Evolutionary conservation across 2,113 vertebrate species (phyloP).

Genomic region (Scytalopus superciliaris): DNA sequence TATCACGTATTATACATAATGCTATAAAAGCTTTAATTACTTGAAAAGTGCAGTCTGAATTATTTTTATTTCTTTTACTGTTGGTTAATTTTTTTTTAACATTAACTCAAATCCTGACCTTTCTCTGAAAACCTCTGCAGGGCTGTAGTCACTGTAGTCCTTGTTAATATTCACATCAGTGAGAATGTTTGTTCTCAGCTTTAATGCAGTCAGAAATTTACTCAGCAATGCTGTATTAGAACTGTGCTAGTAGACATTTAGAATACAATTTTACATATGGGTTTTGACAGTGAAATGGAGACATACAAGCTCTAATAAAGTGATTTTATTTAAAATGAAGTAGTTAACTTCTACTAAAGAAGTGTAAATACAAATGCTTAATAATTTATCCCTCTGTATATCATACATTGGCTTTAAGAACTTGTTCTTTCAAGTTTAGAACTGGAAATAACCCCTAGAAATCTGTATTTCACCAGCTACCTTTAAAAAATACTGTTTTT

Average conservation of each 20-base stretch:
- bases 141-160: not conserved
- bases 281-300: not conserved
- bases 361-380: not conserved
- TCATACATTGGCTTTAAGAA: not conserved
- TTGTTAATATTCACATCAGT: not conserved
- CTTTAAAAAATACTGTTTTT: not conserved
- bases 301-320: not conserved
- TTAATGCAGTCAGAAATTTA: not conserved
- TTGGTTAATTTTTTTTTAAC: not conserved
- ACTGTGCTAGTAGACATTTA: not conserved
- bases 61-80: not conserved
- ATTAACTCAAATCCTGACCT: not conserved
- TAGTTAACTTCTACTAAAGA: not conserved
- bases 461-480: not conserved
- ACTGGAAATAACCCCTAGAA: not conserved
- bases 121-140: not conserved
- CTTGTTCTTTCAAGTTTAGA: not conserved
- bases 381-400: not conserved
- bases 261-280: not conserved
- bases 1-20: not conserved
- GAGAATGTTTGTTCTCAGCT: not conserved
- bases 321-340: not conserved
- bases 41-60: not conserved
- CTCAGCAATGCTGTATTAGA: not conserved
- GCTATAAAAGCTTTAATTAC: not conserved